Base-by-base conservation (phyloP, 2,797 vertebrate genomes). In the Pseudocheirus occidentalis region DNA sequence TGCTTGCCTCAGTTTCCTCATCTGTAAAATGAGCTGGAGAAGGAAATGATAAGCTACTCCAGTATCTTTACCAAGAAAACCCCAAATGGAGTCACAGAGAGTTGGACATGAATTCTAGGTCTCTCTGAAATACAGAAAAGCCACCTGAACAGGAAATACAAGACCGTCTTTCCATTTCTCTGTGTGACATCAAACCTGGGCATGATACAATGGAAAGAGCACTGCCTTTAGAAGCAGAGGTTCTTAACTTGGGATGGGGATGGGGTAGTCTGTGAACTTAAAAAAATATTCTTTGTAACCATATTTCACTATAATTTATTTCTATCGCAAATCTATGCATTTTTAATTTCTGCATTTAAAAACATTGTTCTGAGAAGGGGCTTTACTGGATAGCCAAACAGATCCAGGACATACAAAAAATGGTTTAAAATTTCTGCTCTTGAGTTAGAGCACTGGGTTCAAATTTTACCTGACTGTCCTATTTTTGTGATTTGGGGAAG, bases 71-170 rank as follows among this genome's bases (percentile, higher is more conserved):
- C 66, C n/a, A 81, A 81, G 66, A 46, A 81, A 46, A 81, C 7
- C 18, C n/a, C 21, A 40, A 81, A 81, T 10, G 18, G n/a, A 9
- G 62, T 73, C 16, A 27, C 0, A 2, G 9, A 81, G 6, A 46
- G 66, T 81, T 31, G 16, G 5, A 34, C 59, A n/a, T 66, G 31
- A 56, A 56, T 73, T 81, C 90, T 21, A 5, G 18, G 93, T 87
- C 59, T 57, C 56, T 57, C 40, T 53, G 9, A 95, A 92, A 53
- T 18, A 9, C 54, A 55, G 40, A 91, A 52, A 96, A 92, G 93
- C 12, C 12, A 94, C 53, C 50, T 12, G 5, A 52, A 55, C 50
- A 94, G 90, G 53, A 96, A 97, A 53, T 91, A 93, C 50, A 96
- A 94, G n/a, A 31, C 11, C 53, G 21, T 31, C 90, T n/a, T 95